Percentiles rank a stretch among this genome's conserved stretches.
These are phyloP conservation scores for Acanthisitta chloris DNA, from an alignment of 2,113 vertebrate genomes.

Conservation along the genomic window DNA sequence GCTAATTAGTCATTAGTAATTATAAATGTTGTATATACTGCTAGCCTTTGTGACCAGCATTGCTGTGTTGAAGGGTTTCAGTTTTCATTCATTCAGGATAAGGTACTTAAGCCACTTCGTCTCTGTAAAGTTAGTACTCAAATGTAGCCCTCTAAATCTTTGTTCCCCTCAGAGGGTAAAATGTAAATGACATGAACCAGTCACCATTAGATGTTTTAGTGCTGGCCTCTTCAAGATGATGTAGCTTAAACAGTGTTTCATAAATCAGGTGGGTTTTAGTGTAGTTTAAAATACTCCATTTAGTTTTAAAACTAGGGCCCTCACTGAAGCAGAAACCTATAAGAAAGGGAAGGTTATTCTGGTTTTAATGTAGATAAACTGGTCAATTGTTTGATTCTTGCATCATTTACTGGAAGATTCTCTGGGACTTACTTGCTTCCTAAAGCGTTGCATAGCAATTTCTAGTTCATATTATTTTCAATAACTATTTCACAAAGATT, in stretches of 20 bases:
- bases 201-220: background rate
- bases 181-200: background rate
- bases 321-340: background rate
- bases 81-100: background rate
- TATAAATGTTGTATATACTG: background rate
- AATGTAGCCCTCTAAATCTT: background rate
- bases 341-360: background rate
- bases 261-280: background rate
- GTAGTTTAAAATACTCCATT: background rate
- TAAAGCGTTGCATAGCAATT: background rate
- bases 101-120: background rate
- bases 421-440: background rate
- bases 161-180: background rate
- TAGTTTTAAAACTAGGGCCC: background rate
- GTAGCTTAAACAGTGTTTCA: background rate
- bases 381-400: background rate
- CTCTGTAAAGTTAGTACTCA: background rate
- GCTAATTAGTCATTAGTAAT: background rate
- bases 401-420: background rate
- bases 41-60: background rate
- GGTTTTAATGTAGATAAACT: background rate
- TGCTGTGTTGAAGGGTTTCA: background rate
- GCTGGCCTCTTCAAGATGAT: background rate
- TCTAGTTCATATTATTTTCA: background rate
- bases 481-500: background rate